Evolutionary conservation across 2,797 vertebrate species (phyloP), one percentile per base, ranked within the genome.

Genomic region (Hippopotamyrus pictus): DNA sequence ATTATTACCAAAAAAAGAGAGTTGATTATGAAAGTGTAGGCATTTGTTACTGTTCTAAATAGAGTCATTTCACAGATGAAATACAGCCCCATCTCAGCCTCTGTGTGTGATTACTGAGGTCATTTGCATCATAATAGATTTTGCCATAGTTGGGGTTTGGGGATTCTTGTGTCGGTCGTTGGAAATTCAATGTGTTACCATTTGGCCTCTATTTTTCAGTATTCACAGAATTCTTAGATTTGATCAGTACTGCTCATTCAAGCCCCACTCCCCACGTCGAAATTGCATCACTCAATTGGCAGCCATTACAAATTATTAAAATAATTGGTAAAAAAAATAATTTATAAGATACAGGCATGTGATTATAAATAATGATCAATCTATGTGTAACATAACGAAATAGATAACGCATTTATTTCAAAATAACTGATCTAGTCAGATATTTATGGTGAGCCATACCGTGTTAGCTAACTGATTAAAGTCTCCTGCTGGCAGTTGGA

Each of bases 401-500:
- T 12, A 51, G 11, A 51, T 50, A 84, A 48, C 3, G 2, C 3
- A 51, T 44, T 84, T 48, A 22, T 84, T 25, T n/a, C 46, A 22
- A 22, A 84, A 48, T 84, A 84, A 48, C 46, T 25, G 46, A 84
- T 48, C 19, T 84, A 51, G 46, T 51, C 22, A 84, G 41, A 84
- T 84, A 46, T 84, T 50, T 50, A 82, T 50, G 6, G 41, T 3
- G 4, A 84, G 82, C 3, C 9, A 51, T 51, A 29, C 82, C 11
- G 3, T 84, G 46, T 50, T 84, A 84, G n/a, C 82, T 22, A 50
- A 46, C 22, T 22, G 48, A 51, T 12, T 51, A 48, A 46, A 50
- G 48, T 51, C 82, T 84, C 82, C 44, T 83, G n/a, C 79, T 84
- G 46, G 41, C 41, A 51, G n/a, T 51, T 84, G 82, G 82, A 84